phyloP scores from a whole-genome alignment of 1,140 invertebrate species.

The Caenorhabditis latens region DNA sequence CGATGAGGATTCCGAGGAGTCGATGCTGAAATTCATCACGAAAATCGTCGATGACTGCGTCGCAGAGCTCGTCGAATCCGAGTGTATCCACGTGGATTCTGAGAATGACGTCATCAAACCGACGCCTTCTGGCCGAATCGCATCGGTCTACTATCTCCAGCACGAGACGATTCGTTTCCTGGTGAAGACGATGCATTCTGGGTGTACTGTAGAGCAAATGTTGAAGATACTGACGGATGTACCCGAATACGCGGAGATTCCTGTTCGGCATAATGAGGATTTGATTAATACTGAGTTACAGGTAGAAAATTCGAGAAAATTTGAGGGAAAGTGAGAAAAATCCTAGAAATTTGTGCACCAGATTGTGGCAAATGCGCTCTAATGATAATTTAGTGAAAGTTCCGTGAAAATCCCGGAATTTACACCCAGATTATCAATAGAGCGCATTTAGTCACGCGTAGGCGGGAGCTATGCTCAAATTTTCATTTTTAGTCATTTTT shows the following conservation, averaged over 20 bases:
- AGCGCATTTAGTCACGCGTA: too few relatives aligned
- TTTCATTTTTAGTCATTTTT: too few relatives aligned
- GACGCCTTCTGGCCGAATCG: slow-evolving; percentile 91
- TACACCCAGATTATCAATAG: too few relatives aligned
- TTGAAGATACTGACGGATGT: slow-evolving; percentile 86
- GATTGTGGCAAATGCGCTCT: too few relatives aligned
- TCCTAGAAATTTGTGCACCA: not conserved
- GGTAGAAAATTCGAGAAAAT: slow-evolving; percentile 13
- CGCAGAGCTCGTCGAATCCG: slow-evolving; percentile 83
- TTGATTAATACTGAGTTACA: slow-evolving; percentile 83
- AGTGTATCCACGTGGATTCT: slow-evolving; percentile 83
- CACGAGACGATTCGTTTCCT: slow-evolving; percentile 91
- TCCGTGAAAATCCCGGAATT: too few relatives aligned
- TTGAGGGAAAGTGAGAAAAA: not conserved
- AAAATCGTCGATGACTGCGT: slow-evolving; percentile 86
- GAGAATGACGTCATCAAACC: slow-evolving; percentile 78
- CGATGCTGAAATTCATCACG: slow-evolving; percentile 82
- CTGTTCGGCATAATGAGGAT: slow-evolving; percentile 98
- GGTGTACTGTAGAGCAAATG: slow-evolving; percentile 84
- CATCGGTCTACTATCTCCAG: slow-evolving; percentile 97
- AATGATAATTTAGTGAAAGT: too few relatives aligned
- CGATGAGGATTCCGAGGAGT: slow-evolving; percentile 84
- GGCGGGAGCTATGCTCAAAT: too few relatives aligned
- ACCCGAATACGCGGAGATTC: slow-evolving; percentile 92
- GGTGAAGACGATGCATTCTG: slow-evolving; percentile 82